Base-by-base conservation (phyloP, 2,888 invertebrate species). In the Tridacna gigas region DNA sequence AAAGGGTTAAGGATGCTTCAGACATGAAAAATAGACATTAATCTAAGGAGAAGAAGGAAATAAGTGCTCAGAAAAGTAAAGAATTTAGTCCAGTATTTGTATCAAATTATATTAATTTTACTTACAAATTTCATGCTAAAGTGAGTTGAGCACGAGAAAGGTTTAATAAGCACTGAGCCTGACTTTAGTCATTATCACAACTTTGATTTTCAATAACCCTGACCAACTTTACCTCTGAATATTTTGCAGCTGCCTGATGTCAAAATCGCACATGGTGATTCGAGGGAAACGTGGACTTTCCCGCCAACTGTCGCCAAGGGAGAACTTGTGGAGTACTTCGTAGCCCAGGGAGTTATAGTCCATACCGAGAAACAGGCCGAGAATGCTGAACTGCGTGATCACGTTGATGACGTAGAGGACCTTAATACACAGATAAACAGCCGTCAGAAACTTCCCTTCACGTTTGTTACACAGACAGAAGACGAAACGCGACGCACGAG, bases 231-330 rank as follows among this genome's bases (percentile, higher is more conserved):
- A 90, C 66, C 88, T 82, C 83, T 91, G 92, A 56, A 92, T 90
- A 84, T 93, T 93, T 79, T 90, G 87, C 63, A 93, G 88, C 80
- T 92, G 93, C 18, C 93, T 89, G 69, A 93, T 92, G 65, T 84
- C 56, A 77, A 91, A 90, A 82, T 91, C 90, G 74, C 91, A 91
- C 48, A 91, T 65, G 5, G 91, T 90, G 11, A 91, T 89, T 0
- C 90, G 78, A 0, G 91, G 91, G 80, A 91, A 91, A 20, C 89
- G 80, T 13, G 89, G 88, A 56, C 89, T 89, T 74, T 88, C 90
- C n/a, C 73, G 74, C 82, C 82, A 87, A 18, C 82, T 80, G 22
- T 79, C 83, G 3, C 79, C 77, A 0, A 69, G 71, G 11, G 80
- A 65, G 18, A 91, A 67, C 15, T 82, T 77, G 25, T 84, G 63